Evolutionary conservation across 2,888 invertebrate species (phyloP), one percentile per base, ranked within the genome.

Genomic region (Selenia dentaria): DNA sequence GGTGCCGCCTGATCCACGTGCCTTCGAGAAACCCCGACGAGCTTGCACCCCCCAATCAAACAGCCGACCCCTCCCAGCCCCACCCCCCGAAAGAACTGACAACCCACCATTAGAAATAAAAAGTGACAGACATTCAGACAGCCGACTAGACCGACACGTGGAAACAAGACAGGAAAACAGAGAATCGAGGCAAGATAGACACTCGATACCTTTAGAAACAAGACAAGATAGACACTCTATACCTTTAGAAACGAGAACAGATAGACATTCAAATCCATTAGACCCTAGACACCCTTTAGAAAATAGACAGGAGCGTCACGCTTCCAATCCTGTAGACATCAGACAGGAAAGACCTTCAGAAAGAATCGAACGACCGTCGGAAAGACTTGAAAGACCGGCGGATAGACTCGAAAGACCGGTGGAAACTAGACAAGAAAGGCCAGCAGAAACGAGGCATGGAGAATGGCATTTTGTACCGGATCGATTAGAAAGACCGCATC

Each of bases 1-100:
- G 89, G 75, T 89, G 39, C 89, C 89, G 6, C 89, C 90, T 5
- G 89, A 90, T 18, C 90, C 90, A 0, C 62, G 90, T 44, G 89
- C 89, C 0, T 90, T 89, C 31, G 90, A 89, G 39, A 90, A 90
- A 31, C 90, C 90, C 0, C 74, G 87, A 6, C 71, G 90, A 6
- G 88, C 89, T 0, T 83, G 84, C 66, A 89, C 89, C 0, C 89
- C 89, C 0, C 88, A 85, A 36, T 83, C 88, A 0, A 87, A 86
- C 61, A 86, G 89, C 47, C 58, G 90, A 13, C 90, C 88, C 0
- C 63, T 89, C 1, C 89, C 89, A 6, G 88, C 87, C 0, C 84
- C 89, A 0, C 90, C 89, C 1, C 79, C 83, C 11, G 86, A 85
- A 48, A 51, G 70, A 16, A 33, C 28, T n/a, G 49, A 51, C 29